Evolutionary conservation across 1,140 invertebrate species (phyloP).

Genomic region (Drosophila mauritiana): DNA sequence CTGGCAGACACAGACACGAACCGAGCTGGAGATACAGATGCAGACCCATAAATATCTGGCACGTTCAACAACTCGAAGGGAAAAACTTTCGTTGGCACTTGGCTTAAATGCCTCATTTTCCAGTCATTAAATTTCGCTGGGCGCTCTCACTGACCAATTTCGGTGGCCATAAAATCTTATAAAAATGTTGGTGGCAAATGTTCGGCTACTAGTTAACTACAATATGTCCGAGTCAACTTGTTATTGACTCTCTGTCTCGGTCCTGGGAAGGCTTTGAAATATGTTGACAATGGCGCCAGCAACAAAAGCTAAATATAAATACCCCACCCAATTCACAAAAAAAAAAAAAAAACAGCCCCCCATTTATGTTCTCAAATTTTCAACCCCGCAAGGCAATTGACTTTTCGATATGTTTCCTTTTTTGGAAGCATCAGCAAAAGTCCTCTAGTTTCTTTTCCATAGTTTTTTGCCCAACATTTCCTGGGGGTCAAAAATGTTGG

Average conservation of each 20-base stretch:
- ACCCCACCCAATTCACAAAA: constrained; percentile 7
- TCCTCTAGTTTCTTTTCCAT: constrained; percentile 43
- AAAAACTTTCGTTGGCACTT: constrained; percentile 64
- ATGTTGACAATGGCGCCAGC: constrained; percentile 81
- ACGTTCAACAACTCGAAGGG: constrained; percentile 47
- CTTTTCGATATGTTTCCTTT: constrained; percentile 71
- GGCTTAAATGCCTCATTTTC: constrained; percentile 80
- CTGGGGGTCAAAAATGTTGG: constrained; percentile 14
- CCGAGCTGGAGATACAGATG: constrained; percentile 37
- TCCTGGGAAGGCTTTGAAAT: constrained; percentile 57
- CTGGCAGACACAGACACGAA: constrained; percentile 33
- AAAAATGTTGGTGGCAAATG: constrained; percentile 35
- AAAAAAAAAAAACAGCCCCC: neutral
- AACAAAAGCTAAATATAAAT: constrained; percentile 59
- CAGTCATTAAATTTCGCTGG: constrained; percentile 74
- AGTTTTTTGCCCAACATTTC: constrained; percentile 45
- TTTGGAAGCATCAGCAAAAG: constrained; percentile 71
- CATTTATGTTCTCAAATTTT: constrained; percentile 38
- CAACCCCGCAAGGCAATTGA: constrained; percentile 74
- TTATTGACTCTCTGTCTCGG: constrained; percentile 66
- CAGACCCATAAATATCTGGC: constrained; percentile 71
- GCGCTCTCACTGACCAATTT: constrained; percentile 68
- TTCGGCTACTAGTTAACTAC: constrained; percentile 9
- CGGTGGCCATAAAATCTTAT: constrained; percentile 61
- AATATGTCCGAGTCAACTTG: constrained; percentile 66